phyloP scores from a whole-genome alignment of 2,113 vertebrate species.

The Hyaena hyaena region DNA sequence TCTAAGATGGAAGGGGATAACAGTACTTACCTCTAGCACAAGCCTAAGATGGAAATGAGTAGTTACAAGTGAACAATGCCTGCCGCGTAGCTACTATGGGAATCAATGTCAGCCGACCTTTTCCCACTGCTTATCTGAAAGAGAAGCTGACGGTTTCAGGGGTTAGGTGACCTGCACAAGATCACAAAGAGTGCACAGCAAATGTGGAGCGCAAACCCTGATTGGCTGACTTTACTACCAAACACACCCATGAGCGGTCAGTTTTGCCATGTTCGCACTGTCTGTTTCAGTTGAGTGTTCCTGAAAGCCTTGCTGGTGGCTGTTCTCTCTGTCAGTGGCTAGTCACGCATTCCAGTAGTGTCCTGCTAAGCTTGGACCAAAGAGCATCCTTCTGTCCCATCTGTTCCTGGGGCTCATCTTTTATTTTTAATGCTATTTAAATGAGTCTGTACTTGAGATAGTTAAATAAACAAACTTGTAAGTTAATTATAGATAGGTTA shows the following conservation, averaged over 20 bases:
- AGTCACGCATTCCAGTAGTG: not conserved
- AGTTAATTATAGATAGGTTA: conserved; percentile 45
- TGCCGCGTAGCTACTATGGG: accelerated
- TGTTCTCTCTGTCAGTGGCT: not conserved
- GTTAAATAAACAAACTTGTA: conserved; percentile 49
- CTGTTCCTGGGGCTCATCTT: not conserved
- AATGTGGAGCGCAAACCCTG: not conserved
- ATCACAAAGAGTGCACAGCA: accelerated
- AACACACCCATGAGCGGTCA: accelerated
- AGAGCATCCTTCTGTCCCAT: not conserved
- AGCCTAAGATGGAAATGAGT: not conserved
- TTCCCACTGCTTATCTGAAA: not conserved
- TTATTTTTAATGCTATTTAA: conserved; percentile 38
- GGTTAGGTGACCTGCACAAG: not conserved
- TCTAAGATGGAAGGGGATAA: not conserved
- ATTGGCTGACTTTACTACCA: not conserved
- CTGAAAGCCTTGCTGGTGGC: not conserved
- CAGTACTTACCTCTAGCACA: not conserved
- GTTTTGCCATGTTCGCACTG: not conserved
- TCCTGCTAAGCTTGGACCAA: not conserved
- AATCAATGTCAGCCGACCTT: not conserved
- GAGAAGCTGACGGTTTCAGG: not conserved
- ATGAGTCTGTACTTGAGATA: conserved; percentile 26
- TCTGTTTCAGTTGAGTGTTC: not conserved
- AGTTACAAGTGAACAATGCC: no score